Percentiles rank a stretch among this genome's conserved stretches.
Conservation (phyloP, 2,113 vertebrate genomes). For the Pandion haliaetus region DNA sequence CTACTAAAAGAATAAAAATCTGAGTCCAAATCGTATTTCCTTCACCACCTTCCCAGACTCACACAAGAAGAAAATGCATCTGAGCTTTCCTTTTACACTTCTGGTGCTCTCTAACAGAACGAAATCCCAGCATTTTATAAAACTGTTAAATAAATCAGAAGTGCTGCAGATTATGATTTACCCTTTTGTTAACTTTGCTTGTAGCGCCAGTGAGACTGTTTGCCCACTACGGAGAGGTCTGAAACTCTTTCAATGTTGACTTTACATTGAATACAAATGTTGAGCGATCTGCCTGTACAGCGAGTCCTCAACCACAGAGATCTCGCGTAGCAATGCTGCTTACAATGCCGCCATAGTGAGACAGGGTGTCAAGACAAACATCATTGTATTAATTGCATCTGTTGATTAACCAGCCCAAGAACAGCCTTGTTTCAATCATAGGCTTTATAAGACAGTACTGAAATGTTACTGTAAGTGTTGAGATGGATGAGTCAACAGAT, state of each 20-base stretch:
- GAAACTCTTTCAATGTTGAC: not conserved
- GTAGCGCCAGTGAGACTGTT: not conserved
- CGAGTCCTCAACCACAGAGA: not conserved
- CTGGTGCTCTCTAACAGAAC: not conserved
- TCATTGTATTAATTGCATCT: conserved; percentile 18
- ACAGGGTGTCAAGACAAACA: conserved; percentile 25
- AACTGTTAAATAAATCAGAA: not conserved
- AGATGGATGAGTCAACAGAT: conserved; percentile 29
- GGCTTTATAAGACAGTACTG: conserved; percentile 25
- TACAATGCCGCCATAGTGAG: conserved; percentile 24
- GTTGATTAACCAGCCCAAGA: conserved; percentile 6
- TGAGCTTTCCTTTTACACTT: not conserved
- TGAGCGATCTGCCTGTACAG: not conserved
- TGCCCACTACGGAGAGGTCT: not conserved
- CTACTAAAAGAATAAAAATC: conserved; percentile 57
- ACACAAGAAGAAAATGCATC: conserved; percentile 55
- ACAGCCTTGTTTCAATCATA: not conserved
- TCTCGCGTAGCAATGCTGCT: not conserved
- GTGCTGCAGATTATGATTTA: not conserved
- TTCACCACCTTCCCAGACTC: conserved; percentile 38
- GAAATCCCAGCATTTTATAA: not conserved
- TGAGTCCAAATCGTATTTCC: conserved; percentile 54
- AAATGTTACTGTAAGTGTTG: not conserved
- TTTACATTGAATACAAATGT: not conserved
- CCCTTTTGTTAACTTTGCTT: not conserved